Percentiles rank a stretch among this genome's conserved stretches.
These are phyloP conservation scores for Nansenia antarctica DNA, from an alignment of 2,113 vertebrate genomes.

Conservation along the genomic window DNA sequence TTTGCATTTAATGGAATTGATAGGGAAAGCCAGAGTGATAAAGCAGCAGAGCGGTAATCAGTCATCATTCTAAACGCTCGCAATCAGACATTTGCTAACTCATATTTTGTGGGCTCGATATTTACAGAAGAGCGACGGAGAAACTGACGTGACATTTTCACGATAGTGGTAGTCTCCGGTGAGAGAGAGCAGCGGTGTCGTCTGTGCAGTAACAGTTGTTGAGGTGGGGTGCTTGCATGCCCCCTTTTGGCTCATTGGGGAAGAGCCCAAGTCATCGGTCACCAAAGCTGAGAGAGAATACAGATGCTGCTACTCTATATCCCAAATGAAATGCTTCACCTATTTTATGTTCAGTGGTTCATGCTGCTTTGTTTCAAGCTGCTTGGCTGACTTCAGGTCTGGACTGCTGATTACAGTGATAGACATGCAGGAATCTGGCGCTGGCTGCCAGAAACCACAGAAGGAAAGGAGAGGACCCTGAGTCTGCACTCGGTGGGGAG, in stretches of 20 bases:
- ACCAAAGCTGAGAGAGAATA: constrained; percentile 34
- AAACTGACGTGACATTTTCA: constrained; percentile 30
- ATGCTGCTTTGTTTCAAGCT: constrained; percentile 70
- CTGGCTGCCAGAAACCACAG: constrained; percentile 81
- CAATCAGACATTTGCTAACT: constrained; percentile 15
- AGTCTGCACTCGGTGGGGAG: constrained; percentile 66
- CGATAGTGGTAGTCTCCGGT: constrained; percentile 12
- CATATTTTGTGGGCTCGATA: constrained; percentile 17
- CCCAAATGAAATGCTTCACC: constrained; percentile 62
- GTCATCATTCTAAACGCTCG: constrained; percentile 29
- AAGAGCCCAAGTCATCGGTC: constrained; percentile 33
- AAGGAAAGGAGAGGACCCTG: constrained; percentile 69
- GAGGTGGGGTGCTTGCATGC: constrained; percentile 75
- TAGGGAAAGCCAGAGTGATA: constrained; percentile 26
- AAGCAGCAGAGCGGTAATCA: constrained; percentile 19
- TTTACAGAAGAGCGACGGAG: constrained; percentile 29
- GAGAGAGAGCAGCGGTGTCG: background rate
- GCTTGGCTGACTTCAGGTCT: constrained; percentile 70
- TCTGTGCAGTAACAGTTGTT: background rate
- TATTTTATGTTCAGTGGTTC: constrained; percentile 62
- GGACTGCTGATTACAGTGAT: constrained; percentile 83
- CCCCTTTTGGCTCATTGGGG: constrained; percentile 70
- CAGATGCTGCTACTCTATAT: constrained; percentile 58
- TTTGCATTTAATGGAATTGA: constrained; percentile 15
- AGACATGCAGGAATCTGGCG: constrained; percentile 81